These are phyloP conservation scores for Andricus curvator DNA, from an alignment of 2,888 invertebrate species.

Conservation along the genomic window DNA sequence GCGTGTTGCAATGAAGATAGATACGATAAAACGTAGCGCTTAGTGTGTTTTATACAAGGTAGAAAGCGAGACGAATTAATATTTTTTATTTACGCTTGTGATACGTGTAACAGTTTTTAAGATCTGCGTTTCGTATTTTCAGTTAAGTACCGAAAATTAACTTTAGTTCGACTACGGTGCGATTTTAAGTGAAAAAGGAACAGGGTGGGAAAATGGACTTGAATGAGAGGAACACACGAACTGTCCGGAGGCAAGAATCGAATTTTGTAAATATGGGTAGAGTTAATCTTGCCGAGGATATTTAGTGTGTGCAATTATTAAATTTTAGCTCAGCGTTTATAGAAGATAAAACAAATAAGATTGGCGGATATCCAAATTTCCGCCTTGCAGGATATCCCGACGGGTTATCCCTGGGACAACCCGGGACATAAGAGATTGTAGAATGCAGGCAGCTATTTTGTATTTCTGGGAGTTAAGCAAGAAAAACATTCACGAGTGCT, in stretches of 20 bases:
- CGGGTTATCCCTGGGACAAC: too few species aligned
- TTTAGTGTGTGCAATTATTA: constrained; percentile 57
- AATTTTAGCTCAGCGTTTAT: constrained; percentile 47
- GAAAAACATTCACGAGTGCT: constrained; percentile 45
- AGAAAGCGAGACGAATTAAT: constrained; percentile 47
- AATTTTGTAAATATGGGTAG: constrained; percentile 63
- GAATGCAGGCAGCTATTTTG: constrained; percentile 71
- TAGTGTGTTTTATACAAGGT: constrained; percentile 50
- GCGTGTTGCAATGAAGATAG: constrained; percentile 58
- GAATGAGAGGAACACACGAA: constrained; percentile 58
- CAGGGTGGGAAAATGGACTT: constrained; percentile 42
- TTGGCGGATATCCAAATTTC: too few species aligned
- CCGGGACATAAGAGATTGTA: background rate
- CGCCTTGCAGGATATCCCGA: too few species aligned
- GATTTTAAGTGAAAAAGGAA: background rate
- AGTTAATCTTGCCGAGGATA: constrained; percentile 60
- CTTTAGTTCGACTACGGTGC: constrained; percentile 14
- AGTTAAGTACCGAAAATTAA: background rate
- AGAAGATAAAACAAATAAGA: background rate
- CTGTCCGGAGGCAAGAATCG: constrained; percentile 56
- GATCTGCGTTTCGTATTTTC: constrained; percentile 2
- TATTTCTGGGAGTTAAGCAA: constrained; percentile 65
- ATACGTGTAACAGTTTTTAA: constrained; percentile 44
- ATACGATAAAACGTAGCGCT: constrained; percentile 43
- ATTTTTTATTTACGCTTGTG: constrained; percentile 57